These are phyloP conservation scores for Temnothorax rugatulus DNA, from an alignment of 2,888 invertebrate species.

Conservation along the genomic window DNA sequence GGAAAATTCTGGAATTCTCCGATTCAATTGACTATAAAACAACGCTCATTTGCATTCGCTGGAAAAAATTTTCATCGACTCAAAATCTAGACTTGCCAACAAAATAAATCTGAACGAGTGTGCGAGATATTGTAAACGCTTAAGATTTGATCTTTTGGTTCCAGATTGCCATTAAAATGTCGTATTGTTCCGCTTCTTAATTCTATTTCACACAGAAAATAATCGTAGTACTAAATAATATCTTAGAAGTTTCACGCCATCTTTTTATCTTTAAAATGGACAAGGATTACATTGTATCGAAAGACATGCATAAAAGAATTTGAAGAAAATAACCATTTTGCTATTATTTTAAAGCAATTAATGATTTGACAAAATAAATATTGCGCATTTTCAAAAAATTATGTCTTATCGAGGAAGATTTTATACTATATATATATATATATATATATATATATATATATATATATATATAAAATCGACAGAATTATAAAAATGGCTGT, in stretches of 20 bases:
- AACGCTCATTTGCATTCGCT: not conserved
- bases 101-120: not conserved
- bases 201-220: not conserved
- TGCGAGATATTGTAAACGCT: not conserved
- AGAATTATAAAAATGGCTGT: too few species aligned
- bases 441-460: too few species aligned
- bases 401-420: too few species aligned
- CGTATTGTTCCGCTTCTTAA: not conserved
- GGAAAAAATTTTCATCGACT: not conserved
- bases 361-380: too few species aligned
- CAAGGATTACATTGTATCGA: too few species aligned
- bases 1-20: conserved; percentile 4
- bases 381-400: too few species aligned
- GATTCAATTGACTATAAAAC: not conserved
- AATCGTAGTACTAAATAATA: not conserved
- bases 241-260: not conserved
- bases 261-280: not conserved
- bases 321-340: too few species aligned
- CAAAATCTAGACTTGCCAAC: not conserved
- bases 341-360: too few species aligned
- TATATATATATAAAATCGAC: too few species aligned
- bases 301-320: too few species aligned
- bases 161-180: not conserved
- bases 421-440: too few species aligned
- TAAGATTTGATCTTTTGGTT: not conserved